Percentiles rank a stretch among this genome's conserved stretches.
Conservation (phyloP, 2,888 invertebrate species). For the Tachina grossa region DNA sequence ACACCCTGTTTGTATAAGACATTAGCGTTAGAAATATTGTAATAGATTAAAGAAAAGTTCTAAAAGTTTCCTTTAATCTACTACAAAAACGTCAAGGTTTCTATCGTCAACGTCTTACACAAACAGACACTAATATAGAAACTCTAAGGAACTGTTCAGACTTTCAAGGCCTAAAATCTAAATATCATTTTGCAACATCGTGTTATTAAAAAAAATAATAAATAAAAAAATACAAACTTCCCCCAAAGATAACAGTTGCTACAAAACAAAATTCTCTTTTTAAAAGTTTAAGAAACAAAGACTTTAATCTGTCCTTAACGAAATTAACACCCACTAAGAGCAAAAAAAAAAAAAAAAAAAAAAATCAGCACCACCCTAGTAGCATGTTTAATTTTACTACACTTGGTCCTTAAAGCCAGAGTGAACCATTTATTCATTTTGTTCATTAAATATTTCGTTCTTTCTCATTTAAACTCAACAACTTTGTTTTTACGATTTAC, state of each 20-base stretch:
- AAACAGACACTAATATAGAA: too few species aligned
- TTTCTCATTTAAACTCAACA: slow-evolving; percentile 4
- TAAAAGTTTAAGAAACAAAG: slow-evolving; percentile 12
- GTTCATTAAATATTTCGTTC: not conserved
- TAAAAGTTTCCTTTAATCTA: too few species aligned
- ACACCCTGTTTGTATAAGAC: too few species aligned
- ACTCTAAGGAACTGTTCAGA: too few species aligned
- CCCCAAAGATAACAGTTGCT: not conserved
- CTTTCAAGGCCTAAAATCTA: too few species aligned
- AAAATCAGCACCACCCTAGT: not conserved
- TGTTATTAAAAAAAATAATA: too few species aligned
- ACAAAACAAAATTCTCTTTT: not conserved
- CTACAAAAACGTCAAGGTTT: too few species aligned
- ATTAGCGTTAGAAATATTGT: too few species aligned
- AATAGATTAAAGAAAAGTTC: too few species aligned
- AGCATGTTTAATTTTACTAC: not conserved
- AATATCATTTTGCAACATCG: too few species aligned
- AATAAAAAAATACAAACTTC: not conserved
- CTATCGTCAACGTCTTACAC: too few species aligned
- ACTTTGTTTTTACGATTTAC: slow-evolving; percentile 56
- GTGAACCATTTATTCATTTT: slow-evolving; percentile 8
- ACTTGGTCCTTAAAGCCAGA: not conserved
- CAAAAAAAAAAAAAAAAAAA: not conserved
- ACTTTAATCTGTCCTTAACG: slow-evolving; percentile 26
- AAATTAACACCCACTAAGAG: not conserved